Evolutionary conservation across 2,888 invertebrate genomes (phyloP).

Genomic region (Dendrolimus pini): DNA sequence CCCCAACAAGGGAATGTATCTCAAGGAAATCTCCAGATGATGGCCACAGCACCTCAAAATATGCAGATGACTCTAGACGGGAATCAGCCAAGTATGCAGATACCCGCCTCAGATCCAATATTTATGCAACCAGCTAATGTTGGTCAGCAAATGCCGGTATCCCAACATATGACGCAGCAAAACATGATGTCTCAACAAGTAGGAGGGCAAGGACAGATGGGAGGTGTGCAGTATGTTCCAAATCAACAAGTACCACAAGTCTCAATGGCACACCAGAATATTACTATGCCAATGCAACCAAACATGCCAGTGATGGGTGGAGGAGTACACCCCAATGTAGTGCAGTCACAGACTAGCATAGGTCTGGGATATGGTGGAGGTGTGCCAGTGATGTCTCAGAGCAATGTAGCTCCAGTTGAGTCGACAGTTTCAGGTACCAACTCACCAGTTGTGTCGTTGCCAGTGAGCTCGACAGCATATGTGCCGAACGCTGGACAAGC

Average conservation of each 20-base stretch:
- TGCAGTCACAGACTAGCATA: conserved; percentile 70
- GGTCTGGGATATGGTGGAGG: conserved; percentile 60
- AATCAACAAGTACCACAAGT: conserved; percentile 59
- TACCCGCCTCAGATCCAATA: conserved; percentile 71
- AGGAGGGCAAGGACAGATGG: conserved; percentile 62
- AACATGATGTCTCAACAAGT: conserved; percentile 65
- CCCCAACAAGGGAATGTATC: conserved; percentile 75
- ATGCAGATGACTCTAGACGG: conserved; percentile 74
- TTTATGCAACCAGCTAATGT: conserved; percentile 66
- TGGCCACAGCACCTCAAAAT: conserved; percentile 70
- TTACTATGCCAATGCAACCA: conserved; percentile 72
- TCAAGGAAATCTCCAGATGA: conserved; percentile 77
- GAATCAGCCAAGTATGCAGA: conserved; percentile 74
- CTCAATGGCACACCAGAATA: conserved; percentile 67
- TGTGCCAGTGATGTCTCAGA: conserved; percentile 72
- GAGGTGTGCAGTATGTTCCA: conserved; percentile 59
- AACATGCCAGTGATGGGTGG: conserved; percentile 67
- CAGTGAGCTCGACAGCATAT: conserved; percentile 60
- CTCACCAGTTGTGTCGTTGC: conserved; percentile 70
- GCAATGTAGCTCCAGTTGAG: conserved; percentile 62
- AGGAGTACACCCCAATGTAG: conserved; percentile 62
- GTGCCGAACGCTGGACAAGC: conserved; percentile 47
- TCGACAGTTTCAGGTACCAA: conserved; percentile 69
- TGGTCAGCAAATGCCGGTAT: conserved; percentile 59
- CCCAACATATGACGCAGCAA: conserved; percentile 65